Percentiles rank a stretch among this genome's conserved stretches.
These are phyloP conservation scores for Ataeniobius toweri DNA, from an alignment of 2,797 vertebrate genomes.

Conservation along the genomic window DNA sequence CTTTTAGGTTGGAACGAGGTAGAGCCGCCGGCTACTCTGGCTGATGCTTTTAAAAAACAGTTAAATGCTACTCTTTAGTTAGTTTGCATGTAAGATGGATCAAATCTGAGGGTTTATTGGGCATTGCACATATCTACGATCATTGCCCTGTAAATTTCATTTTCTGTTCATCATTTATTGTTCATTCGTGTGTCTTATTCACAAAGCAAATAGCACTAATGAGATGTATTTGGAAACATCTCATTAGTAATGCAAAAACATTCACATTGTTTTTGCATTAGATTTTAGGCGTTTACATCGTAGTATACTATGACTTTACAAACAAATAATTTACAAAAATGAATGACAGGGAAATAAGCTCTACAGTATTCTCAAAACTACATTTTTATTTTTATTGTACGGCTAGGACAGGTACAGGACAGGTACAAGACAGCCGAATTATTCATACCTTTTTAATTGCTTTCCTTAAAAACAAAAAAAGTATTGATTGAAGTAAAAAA, in stretches of 20 bases:
- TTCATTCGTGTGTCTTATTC: neutral
- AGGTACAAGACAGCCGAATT: neutral
- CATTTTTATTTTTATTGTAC: neutral
- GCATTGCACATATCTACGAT: neutral
- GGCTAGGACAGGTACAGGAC: neutral
- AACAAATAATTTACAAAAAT: neutral
- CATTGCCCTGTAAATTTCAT: neutral
- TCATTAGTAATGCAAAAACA: neutral
- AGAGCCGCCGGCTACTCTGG: slow-evolving; percentile 48
- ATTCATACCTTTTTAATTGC: neutral
- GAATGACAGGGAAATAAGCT: neutral
- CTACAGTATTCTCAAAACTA: neutral
- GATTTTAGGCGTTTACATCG: neutral
- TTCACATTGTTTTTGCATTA: neutral
- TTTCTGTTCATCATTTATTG: neutral
- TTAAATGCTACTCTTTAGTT: slow-evolving; percentile 17
- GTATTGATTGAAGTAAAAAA: neutral
- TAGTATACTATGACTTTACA: neutral
- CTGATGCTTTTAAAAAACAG: slow-evolving; percentile 41
- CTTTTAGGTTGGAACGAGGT: slow-evolving; percentile 71
- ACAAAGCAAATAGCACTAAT: neutral
- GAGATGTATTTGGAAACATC: neutral
- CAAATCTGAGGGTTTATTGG: slow-evolving; percentile 11
- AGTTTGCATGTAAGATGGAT: slow-evolving; percentile 15
- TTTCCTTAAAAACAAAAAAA: neutral